Base-by-base conservation (phyloP, 2,113 vertebrate genomes). In the Anguilla japonica region DNA sequence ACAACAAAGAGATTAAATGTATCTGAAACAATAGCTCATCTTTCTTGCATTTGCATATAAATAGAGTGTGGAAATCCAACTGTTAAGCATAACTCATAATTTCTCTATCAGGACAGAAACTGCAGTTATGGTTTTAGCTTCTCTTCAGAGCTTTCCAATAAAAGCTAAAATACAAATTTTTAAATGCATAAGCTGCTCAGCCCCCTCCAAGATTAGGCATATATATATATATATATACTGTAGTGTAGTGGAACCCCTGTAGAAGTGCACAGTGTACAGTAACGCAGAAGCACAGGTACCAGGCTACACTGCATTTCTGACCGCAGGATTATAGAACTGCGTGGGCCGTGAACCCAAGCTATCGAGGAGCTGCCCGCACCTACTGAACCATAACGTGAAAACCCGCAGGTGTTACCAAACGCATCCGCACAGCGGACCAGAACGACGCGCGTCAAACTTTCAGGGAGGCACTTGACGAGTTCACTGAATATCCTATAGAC, bases 401-500 rank as follows among this genome's bases (percentile, higher is more conserved):
- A 29, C 79, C 60, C 85, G 22, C 79, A 86, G 79, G 85, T 86
- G 79, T 86, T 53, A 86, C 40, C 43, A 79, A 89, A 15, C 26
- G 78, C 63, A 1, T 20, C 85, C 34, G n/a, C 85, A 41, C 90
- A 89, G 86, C 84, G 57, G 86, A 87, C 87, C 41, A 46, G 83
- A 89, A 90, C 84, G 90, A 85, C 83, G 78, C 46, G 5, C 8
- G 7, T 87, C 85, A 82, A 88, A 85, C 84, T 86, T 87, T 78
- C 50, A 88, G 88, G 88, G 34, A 34, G 56, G 84, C 79, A 84
- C 88, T 87, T 90, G 87, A 91, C 88, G 88, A 90, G 88, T 90
- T 91, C 89, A 91, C 83, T 85, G 88, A 86, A 87, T 86, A 90
- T 91, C 87, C 82, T 87, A 41, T 89, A 87, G 91, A 89, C 87